These are phyloP conservation scores for Tenthredo notha DNA, from an alignment of 2,888 invertebrate species.

Conservation along the genomic window DNA sequence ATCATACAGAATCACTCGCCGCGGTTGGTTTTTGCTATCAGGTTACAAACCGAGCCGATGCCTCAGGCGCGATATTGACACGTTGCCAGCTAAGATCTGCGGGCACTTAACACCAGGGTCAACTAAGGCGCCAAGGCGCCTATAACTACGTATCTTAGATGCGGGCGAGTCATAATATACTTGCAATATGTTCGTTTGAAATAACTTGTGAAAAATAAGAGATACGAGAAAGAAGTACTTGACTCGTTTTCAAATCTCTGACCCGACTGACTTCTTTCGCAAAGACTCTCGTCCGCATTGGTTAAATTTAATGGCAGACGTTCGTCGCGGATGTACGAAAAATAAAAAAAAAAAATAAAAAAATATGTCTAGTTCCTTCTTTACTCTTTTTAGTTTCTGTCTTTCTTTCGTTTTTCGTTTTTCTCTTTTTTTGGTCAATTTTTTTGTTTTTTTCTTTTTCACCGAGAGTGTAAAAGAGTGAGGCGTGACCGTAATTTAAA, in stretches of 20 bases:
- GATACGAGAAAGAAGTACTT: not conserved
- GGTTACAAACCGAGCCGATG: not conserved
- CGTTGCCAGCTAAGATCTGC: conserved; percentile 37
- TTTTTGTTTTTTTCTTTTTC: not conserved
- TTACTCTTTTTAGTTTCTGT: too few relatives aligned
- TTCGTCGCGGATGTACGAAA: not conserved
- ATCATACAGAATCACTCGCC: not conserved
- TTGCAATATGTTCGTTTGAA: not conserved
- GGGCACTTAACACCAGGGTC: conserved; percentile 42
- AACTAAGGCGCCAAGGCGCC: conserved; percentile 25
- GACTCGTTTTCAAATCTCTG: not conserved
- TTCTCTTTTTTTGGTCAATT: not conserved
- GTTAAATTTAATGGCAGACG: not conserved
- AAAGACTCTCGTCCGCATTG: not conserved
- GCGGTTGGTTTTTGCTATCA: not conserved
- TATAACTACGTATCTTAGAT: not conserved
- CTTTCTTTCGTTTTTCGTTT: not conserved
- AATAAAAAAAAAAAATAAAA: not conserved
- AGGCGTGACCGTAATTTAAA: conserved; percentile 39
- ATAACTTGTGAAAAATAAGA: not conserved
- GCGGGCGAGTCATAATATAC: conserved; percentile 13
- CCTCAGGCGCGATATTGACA: conserved; percentile 30
- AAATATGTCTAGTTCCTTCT: not conserved
- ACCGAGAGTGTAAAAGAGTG: not conserved
- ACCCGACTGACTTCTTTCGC: not conserved